Conservation (phyloP, 2,888 invertebrate species). For the Ypsolopha scabrella region DNA sequence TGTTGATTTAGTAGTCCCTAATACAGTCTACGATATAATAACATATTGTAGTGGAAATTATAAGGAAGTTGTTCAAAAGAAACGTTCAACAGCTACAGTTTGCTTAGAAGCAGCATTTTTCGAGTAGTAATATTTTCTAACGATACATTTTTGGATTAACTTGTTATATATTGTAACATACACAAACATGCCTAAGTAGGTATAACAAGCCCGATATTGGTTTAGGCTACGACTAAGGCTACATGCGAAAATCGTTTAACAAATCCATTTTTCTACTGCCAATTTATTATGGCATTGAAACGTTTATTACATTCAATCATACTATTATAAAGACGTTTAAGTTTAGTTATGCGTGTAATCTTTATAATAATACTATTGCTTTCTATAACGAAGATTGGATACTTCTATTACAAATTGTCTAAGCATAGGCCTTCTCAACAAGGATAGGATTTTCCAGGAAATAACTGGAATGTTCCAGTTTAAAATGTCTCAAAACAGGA, state of each 20-base stretch:
- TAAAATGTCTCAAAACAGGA: conserved; percentile 40
- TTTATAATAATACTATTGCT: conserved; percentile 1
- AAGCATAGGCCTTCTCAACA: conserved; percentile 41
- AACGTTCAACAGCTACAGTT: background rate
- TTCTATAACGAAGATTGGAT: conserved; percentile 32
- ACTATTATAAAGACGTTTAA: background rate
- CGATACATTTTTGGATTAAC: conserved; percentile 56
- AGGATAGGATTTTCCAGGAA: conserved; percentile 9
- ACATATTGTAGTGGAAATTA: background rate
- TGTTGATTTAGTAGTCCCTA: conserved; percentile 25
- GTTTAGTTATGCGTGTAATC: background rate
- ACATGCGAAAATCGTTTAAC: conserved; percentile 54
- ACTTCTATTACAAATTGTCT: conserved; percentile 42
- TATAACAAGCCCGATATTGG: conserved; percentile 46
- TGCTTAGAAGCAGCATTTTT: background rate
- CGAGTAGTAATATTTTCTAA: conserved; percentile 33
- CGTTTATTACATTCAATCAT: background rate
- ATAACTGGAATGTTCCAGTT: conserved; percentile 9
- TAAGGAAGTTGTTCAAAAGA: background rate
- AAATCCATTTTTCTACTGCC: conserved; percentile 52
- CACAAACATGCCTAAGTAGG: conserved; percentile 50
- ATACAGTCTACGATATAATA: conserved; percentile 26
- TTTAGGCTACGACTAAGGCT: conserved; percentile 56
- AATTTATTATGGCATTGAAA: conserved; percentile 27
- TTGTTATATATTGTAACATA: conserved; percentile 46